phyloP scores from a whole-genome alignment of 2,113 vertebrate genomes.

The Chloropsis cyanopogon region DNA sequence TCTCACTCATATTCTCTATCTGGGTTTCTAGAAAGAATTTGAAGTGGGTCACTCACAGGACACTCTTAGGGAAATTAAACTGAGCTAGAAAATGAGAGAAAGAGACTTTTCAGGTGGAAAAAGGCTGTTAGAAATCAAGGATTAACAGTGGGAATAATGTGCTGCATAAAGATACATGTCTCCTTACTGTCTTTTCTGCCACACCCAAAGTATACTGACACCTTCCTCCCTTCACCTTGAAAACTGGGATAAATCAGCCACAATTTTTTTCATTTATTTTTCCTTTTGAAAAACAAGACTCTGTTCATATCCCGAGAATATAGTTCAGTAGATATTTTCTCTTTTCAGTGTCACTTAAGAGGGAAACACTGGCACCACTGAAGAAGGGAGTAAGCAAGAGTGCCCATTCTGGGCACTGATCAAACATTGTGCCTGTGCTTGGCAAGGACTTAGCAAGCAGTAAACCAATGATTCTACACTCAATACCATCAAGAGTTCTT shows the following conservation, averaged over 20 bases:
- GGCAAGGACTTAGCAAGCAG: not conserved
- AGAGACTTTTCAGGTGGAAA: not conserved
- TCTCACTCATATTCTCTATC: not conserved
- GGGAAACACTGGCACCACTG: not conserved
- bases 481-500: not conserved
- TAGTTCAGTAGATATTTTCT: not conserved
- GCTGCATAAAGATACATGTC: not conserved
- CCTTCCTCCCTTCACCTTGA: not conserved
- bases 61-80: not conserved
- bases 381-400: not conserved
- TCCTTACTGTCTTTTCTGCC: not conserved
- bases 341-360: not conserved
- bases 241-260: not conserved
- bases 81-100: not conserved
- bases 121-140: not conserved
- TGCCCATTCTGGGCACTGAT: not conserved
- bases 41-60: not conserved
- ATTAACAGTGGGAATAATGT: not conserved
- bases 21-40: not conserved
- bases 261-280: not conserved
- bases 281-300: not conserved
- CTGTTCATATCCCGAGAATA: not conserved
- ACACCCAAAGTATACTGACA: not conserved
- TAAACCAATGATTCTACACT: not conserved
- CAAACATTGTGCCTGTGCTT: not conserved